Evolutionary conservation across 37 sponge, comb jelly and placozoan species (phyloP), one percentile per base, ranked within the genome.

Genomic region (Agelas oroides): DNA sequence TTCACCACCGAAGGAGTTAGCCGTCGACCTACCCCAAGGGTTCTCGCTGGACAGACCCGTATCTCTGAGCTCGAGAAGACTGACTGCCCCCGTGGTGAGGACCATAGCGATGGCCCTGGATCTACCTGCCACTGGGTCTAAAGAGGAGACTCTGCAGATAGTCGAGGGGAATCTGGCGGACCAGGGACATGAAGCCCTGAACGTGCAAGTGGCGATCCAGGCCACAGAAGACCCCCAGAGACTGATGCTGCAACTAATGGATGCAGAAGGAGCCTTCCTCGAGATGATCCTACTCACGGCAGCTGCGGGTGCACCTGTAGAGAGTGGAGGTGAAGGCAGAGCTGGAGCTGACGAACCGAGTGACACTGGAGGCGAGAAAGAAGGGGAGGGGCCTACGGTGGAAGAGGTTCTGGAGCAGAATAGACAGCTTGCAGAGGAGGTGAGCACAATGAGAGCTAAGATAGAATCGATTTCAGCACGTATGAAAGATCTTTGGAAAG

Each of bases 261-360:
- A 83, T 54, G 83, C 60, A 24, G 83, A 83, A 11, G 74, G 83
- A 53, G 28, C 39, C 5, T 83, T 83, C 73, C 83, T n/a, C n/a
- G n/a, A n/a, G n/a, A n/a, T n/a, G n/a, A n/a, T n/a, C n/a, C n/a
- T n/a, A n/a, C n/a, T n/a, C n/a, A n/a, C n/a, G n/a, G n/a, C n/a
- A n/a, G n/a, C n/a, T n/a, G n/a, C n/a, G n/a, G n/a, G n/a, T n/a
- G n/a, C n/a, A n/a, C n/a, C n/a, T n/a, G n/a, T n/a, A n/a, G n/a
- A n/a, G n/a, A n/a, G n/a, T 83, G 30, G 73, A 59, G 24, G 64
- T 35, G 15, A 23, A 15, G 55, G 53, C 58, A 56, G 58, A 56
- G 58, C 58, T 18, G 17, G 18, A 56, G 15, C 17, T 19, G 18
- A 15, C 15, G 58, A 56, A 18, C 58, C 58, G 17, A 15, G 18